Base-by-base conservation (phyloP, 2,113 vertebrate species). In the Mola mola region DNA sequence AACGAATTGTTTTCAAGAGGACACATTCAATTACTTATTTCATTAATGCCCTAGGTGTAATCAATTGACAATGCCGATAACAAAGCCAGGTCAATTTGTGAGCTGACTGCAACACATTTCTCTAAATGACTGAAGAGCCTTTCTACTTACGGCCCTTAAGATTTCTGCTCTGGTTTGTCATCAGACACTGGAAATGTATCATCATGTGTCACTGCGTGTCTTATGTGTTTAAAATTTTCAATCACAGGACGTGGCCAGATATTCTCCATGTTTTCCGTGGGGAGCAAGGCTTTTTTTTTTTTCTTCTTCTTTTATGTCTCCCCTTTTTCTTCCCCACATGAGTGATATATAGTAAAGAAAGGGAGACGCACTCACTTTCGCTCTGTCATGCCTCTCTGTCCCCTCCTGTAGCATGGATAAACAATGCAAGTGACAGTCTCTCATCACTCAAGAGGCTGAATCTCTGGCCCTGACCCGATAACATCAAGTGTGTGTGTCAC, bases 401-500 rank as follows among this genome's bases (percentile, higher is more conserved):
- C 43, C 66, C 68, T 78, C 72, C 60, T 63, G 63, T 59, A 85
- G 77, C 88, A 80, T 79, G 88, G 95, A 94, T 96, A 95, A 96
- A 96, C 94, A 94, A 91, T 89, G 92, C 91, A 89, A 95, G 93
- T 94, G 94, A 95, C 94, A 95, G 93, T 92, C 86, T 84, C 91
- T 95, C 93, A 93, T 94, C 93, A 91, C 91, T 90, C 83, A 88
- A 88, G 92, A 92, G 87, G 91, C 92, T 91, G 89, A 92, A 88
- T 91, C 91, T 90, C 88, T 92, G 87, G 78, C 94, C 93, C 71
- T 83, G 79, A 88, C 92, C 94, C 92, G 95, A 94, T 96, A 94
- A 95, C 94, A 95, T 94, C 93, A 92, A 93, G 93, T 93, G 86
- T 92, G 88, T 83, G 92, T 95, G 93, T 96, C 95, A 95, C 90